phyloP scores from a whole-genome alignment of 2,797 vertebrate genomes.

The Antennarius maculatus region DNA sequence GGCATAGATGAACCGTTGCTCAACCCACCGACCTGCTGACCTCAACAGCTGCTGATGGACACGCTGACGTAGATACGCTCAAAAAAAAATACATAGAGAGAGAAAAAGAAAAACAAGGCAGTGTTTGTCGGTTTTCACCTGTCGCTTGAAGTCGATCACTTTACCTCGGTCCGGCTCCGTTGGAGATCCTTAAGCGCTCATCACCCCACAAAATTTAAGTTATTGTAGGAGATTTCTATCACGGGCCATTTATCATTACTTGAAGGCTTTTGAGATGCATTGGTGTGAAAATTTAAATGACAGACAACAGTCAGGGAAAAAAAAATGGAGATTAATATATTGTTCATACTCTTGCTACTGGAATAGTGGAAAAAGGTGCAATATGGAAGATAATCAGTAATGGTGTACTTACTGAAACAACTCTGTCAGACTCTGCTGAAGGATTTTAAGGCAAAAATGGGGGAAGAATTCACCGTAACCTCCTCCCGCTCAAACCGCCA shows the following conservation, averaged over 20 bases:
- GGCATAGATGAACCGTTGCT: constrained; percentile 73
- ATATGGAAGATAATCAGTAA: constrained; percentile 81
- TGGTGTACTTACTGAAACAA: constrained; percentile 46
- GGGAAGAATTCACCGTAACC: constrained; percentile 43
- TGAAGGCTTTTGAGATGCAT: constrained; percentile 51
- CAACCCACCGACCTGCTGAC: constrained; percentile 68
- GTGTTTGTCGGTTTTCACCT: constrained; percentile 30
- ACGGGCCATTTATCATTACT: constrained; percentile 44
- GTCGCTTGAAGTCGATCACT: constrained; percentile 9
- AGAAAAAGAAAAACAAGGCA: constrained; percentile 14
- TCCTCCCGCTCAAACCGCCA: constrained; percentile 60
- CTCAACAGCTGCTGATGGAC: constrained; percentile 62
- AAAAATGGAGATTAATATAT: constrained; percentile 63
- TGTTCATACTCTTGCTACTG: constrained; percentile 59
- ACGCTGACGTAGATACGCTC: constrained; percentile 28
- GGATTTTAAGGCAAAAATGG: constrained; percentile 56
- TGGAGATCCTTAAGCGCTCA: constrained; percentile 35
- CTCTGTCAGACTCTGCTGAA: constrained; percentile 41
- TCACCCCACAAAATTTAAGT: constrained; percentile 30
- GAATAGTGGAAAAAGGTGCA: constrained; percentile 79
- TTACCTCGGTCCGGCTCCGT: constrained; percentile 44
- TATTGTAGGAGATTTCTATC: constrained; percentile 41
- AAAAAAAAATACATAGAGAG: constrained; percentile 19
- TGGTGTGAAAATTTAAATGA: constrained; percentile 68
- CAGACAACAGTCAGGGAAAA: constrained; percentile 68